phyloP scores from a whole-genome alignment of 2,113 vertebrate species.

The Callipepla squamata region DNA sequence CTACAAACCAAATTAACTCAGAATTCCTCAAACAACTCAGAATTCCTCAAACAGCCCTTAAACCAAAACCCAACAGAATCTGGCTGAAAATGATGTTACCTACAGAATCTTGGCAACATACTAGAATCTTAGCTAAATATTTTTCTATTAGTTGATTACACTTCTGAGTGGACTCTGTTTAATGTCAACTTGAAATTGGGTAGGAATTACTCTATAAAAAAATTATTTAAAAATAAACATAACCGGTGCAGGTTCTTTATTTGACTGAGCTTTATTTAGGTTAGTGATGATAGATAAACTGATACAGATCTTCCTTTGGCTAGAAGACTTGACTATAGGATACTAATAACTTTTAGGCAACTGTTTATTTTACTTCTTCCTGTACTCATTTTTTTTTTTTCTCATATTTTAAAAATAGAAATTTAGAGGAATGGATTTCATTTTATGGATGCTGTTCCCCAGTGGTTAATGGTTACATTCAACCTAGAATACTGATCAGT shows the following conservation, averaged over 20 bases:
- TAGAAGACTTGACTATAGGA: not conserved
- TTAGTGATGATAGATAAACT: not conserved
- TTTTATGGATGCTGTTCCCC: not conserved
- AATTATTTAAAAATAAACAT: not conserved
- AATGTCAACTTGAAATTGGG: not conserved
- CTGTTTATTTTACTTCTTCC: not conserved
- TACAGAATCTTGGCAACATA: not conserved
- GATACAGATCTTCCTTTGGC: not conserved
- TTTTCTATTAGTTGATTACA: not conserved
- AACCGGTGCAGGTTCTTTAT: not conserved
- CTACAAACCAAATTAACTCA: not conserved
- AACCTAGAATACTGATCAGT: not conserved
- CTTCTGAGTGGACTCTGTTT: not conserved
- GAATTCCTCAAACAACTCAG: not conserved
- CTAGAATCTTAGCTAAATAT: not conserved
- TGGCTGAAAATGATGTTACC: not conserved
- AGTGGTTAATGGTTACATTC: not conserved
- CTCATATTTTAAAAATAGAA: not conserved
- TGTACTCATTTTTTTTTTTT: not conserved
- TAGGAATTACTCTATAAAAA: not conserved
- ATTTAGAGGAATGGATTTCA: not conserved
- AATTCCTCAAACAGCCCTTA: not conserved
- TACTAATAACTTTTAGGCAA: not conserved
- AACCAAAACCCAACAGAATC: not conserved
- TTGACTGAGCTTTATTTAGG: not conserved